Evolutionary conservation across 2,888 invertebrate species (phyloP).

Genomic region (Ennomos fuscantarius): DNA sequence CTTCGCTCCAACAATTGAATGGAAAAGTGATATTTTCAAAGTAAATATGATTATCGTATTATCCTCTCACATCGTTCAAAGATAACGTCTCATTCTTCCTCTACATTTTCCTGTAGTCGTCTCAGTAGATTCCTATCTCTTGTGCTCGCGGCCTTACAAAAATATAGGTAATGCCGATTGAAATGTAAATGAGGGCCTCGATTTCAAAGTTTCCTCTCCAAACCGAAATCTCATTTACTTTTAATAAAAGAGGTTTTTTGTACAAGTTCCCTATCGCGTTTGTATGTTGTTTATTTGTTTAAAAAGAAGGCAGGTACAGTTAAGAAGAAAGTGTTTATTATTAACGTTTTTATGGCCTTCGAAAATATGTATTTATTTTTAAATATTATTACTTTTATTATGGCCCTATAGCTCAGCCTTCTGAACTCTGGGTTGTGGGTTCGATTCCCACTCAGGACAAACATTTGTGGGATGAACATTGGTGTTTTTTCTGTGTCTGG

Average conservation of each 20-base stretch:
- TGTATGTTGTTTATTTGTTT: conserved; percentile 45
- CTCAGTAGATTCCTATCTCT: conserved; percentile 20
- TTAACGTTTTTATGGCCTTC: no score
- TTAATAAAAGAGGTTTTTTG: conserved; percentile 55
- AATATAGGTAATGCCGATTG: conserved; percentile 76
- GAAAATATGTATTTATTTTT: no score
- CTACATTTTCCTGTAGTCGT: conserved; percentile 24
- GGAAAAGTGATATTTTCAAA: conserved; percentile 7
- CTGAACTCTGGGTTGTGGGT: no score
- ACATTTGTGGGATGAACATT: no score
- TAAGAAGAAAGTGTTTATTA: not conserved
- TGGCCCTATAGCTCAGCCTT: no score
- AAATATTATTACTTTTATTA: no score
- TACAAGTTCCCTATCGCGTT: conserved; percentile 44
- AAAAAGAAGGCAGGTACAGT: conserved; percentile 12
- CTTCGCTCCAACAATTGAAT: no score
- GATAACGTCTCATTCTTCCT: conserved; percentile 20
- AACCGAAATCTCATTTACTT: conserved; percentile 60
- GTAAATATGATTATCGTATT: conserved; percentile 25
- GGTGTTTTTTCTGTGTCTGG: no score
- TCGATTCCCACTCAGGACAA: no score
- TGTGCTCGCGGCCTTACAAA: conserved; percentile 47
- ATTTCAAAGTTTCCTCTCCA: conserved; percentile 61
- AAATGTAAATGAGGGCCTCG: conserved; percentile 77
- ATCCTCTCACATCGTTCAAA: conserved; percentile 25